Evolutionary conservation across 2,888 invertebrate species (phyloP).

Genomic region (Eulithis testata): DNA sequence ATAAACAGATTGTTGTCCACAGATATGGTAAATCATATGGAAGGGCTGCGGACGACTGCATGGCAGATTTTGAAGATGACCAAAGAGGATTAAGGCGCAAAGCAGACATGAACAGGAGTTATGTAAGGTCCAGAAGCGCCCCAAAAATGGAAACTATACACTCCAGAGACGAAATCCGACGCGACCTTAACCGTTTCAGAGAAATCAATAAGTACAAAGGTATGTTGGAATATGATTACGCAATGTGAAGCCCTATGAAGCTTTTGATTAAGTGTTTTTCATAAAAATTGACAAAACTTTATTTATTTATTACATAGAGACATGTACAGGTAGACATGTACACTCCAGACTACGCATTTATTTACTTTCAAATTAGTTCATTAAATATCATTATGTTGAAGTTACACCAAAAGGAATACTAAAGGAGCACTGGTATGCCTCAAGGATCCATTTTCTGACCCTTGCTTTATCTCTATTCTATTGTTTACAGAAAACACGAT

Average conservation of each 20-base stretch:
- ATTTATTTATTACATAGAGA: no score
- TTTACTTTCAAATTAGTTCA: neutral
- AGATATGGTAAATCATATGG: conserved; percentile 85
- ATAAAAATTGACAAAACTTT: neutral
- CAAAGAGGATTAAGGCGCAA: conserved; percentile 72
- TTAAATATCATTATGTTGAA: neutral
- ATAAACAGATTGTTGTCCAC: conserved; percentile 9
- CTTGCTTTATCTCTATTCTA: conserved; percentile 9
- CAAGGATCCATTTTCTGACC: conserved; percentile 37
- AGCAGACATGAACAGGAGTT: conserved; percentile 73
- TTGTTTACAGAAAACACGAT: conserved; percentile 83
- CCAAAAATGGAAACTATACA: conserved; percentile 85
- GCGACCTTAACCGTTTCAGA: conserved; percentile 78
- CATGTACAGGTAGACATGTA: no score
- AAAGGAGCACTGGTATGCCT: conserved; percentile 20
- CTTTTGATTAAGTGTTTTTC: conserved; percentile 18
- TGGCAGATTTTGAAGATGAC: conserved; percentile 81
- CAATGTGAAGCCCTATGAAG: conserved; percentile 14
- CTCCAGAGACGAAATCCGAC: conserved; percentile 81
- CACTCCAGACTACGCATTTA: no score
- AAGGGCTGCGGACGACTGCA: conserved; percentile 85
- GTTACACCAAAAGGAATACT: no score
- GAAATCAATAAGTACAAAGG: conserved; percentile 84
- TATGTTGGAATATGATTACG: conserved; percentile 14
- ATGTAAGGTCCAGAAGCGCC: conserved; percentile 79